These are phyloP conservation scores for Maniola jurtina DNA, from an alignment of 1,140 invertebrate species.

Conservation along the genomic window DNA sequence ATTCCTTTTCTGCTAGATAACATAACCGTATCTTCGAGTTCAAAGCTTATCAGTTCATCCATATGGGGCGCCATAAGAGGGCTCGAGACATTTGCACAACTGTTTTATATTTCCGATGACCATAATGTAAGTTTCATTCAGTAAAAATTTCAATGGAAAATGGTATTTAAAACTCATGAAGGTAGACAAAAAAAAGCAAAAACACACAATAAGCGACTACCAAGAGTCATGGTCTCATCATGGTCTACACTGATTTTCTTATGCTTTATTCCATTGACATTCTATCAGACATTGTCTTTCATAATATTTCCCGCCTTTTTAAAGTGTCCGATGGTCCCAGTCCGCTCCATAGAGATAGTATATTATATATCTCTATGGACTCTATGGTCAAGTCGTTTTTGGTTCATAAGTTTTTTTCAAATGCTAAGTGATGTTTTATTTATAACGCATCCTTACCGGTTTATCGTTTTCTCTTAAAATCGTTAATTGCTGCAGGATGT, in stretches of 20 bases:
- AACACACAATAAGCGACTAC: too few relatives aligned
- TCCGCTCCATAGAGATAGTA: too few relatives aligned
- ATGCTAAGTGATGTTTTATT: background rate
- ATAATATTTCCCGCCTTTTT: too few relatives aligned
- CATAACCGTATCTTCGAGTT: constrained; percentile 44
- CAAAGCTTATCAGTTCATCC: constrained; percentile 65
- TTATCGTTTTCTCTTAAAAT: background rate
- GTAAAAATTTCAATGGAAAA: background rate
- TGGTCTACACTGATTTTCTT: too few relatives aligned
- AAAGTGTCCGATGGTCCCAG: too few relatives aligned
- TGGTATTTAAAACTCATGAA: too few relatives aligned
- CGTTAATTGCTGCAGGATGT: constrained; percentile 41
- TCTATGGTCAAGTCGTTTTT: too few relatives aligned
- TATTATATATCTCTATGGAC: too few relatives aligned
- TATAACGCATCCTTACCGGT: background rate
- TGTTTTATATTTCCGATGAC: constrained; percentile 75
- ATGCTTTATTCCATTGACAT: too few relatives aligned
- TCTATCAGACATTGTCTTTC: too few relatives aligned
- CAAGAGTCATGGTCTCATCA: too few relatives aligned
- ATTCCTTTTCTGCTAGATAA: constrained; percentile 35
- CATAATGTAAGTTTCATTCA: constrained; percentile 44
- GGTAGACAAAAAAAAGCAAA: too few relatives aligned
- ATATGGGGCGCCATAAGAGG: constrained; percentile 90
- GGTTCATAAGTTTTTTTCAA: background rate
- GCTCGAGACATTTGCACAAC: constrained; percentile 88